These are phyloP conservation scores for Hassar affinis DNA, from an alignment of 2,113 vertebrate species.

Conservation along the genomic window DNA sequence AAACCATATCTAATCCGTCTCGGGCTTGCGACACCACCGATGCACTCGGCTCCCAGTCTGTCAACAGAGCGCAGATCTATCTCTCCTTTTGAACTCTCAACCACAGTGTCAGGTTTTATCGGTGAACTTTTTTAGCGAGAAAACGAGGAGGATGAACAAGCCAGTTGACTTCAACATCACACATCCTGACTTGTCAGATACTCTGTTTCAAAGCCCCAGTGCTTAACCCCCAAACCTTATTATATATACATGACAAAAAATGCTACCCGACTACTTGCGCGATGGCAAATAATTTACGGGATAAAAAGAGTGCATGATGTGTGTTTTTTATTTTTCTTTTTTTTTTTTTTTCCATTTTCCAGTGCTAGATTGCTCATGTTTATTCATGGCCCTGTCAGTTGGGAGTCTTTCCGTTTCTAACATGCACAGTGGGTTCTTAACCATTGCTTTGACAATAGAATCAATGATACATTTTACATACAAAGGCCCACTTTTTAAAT, in stretches of 20 bases:
- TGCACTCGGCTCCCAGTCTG: constrained; percentile 69
- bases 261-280: constrained; percentile 16
- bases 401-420: constrained; percentile 42
- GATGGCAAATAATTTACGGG: constrained; percentile 40
- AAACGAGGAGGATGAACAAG: constrained; percentile 58
- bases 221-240: constrained; percentile 25
- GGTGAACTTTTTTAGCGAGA: constrained; percentile 62
- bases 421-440: constrained; percentile 26
- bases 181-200: constrained; percentile 21
- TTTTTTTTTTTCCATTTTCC: constrained; percentile 44
- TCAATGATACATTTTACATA: constrained; percentile 45
- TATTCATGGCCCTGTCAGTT: constrained; percentile 53
- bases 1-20: constrained; percentile 78
- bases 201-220: background rate
- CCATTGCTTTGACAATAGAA: constrained; percentile 48
- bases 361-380: constrained; percentile 46
- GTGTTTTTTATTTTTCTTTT: constrained; percentile 27
- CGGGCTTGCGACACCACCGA: constrained; percentile 67
- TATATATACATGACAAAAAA: constrained; percentile 43
- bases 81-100: constrained; percentile 67
- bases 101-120: constrained; percentile 68
- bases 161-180: constrained; percentile 38
- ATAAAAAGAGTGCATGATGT: constrained; percentile 39
- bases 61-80: constrained; percentile 70
- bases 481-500: constrained; percentile 18